Percentiles rank a stretch among this genome's conserved stretches.
Evolutionary conservation across 1,140 invertebrate species (phyloP).

Genomic region (Heliothis subflexa): DNA sequence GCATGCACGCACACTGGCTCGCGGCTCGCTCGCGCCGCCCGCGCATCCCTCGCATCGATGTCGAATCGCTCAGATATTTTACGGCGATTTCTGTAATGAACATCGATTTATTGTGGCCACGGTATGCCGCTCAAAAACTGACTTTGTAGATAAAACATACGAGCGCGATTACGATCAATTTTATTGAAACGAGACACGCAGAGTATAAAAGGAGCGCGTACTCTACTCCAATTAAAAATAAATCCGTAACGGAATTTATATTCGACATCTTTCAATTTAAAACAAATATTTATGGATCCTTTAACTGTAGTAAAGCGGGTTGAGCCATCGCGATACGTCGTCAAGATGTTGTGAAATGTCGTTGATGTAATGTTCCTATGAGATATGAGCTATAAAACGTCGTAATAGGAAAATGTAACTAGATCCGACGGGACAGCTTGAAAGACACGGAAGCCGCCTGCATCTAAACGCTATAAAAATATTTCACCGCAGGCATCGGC

Average conservation of each 20-base stretch:
- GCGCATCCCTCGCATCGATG: conserved; percentile 58
- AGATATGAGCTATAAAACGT: conserved; percentile 67
- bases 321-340: conserved; percentile 28
- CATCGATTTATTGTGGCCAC: conserved; percentile 78
- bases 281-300: conserved; percentile 66
- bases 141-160: conserved; percentile 75
- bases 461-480: conserved; percentile 81
- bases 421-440: conserved; percentile 69
- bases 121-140: conserved; percentile 75
- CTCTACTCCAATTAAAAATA: conserved; percentile 67
- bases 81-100: conserved; percentile 83
- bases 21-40: conserved; percentile 38
- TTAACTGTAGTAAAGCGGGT: conserved; percentile 16
- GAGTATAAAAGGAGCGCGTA: conserved; percentile 51
- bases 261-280: conserved; percentile 60
- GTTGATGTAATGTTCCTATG: conserved; percentile 59
- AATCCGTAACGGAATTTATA: conserved; percentile 67
- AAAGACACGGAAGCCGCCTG: conserved; percentile 79
- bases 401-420: conserved; percentile 77
- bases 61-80: conserved; percentile 77
- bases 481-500: conserved; percentile 72
- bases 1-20: conserved; percentile 59
- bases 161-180: conserved; percentile 73
- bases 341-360: conserved; percentile 39
- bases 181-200: conserved; percentile 70